Base-by-base conservation (phyloP, 2,888 invertebrate species). In the Cristatella mucedo region DNA sequence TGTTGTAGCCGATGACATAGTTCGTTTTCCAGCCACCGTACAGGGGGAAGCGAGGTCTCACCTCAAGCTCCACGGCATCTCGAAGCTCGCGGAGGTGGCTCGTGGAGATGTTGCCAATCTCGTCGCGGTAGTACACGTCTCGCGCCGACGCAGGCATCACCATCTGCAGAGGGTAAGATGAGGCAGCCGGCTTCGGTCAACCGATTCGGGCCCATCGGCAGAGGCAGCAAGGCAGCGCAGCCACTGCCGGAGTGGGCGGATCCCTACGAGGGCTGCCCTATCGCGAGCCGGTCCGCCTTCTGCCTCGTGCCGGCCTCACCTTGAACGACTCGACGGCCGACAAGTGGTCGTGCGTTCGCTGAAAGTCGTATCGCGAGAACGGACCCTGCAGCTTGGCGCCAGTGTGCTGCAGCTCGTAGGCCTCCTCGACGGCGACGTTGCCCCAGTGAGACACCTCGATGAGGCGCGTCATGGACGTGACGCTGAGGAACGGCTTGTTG, bases 361-460 rank as follows among this genome's bases (percentile, higher is more conserved):
- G 93, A 62, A 85, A 95, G 63, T 99, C 95, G 66, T 91, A 89
- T 29, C 97, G 76, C 2, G 95, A 95, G 70, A 97, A 93, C 2
- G 89, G 77, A 0, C 87, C 87, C 60, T 91, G 89, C 29, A 99
- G 68, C 46, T 76, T 73, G 9, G 97, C 95, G 30, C 97, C 97
- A 33, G 82, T 80, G 59, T 99, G 95, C 16, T 78, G 71, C 48
- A 97, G 72, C 61, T 91, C 85, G 50, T 95, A 76, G 5, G 80
- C 77, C 63, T 99, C 97, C 62, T 95, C 91, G 1, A 99, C 74
- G 18, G 95, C 95, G 54, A 99, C 84, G 58, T 95, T 93, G 6
- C 95, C 95, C 97, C 97, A 99, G 63, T 97, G 95, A 0, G 95
- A 97, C 2, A 99, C 77, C 69, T 97, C 95, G 53, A 99, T 81